These are phyloP conservation scores for Artemia franciscana DNA, from an alignment of 1,140 invertebrate genomes.

Conservation along the genomic window DNA sequence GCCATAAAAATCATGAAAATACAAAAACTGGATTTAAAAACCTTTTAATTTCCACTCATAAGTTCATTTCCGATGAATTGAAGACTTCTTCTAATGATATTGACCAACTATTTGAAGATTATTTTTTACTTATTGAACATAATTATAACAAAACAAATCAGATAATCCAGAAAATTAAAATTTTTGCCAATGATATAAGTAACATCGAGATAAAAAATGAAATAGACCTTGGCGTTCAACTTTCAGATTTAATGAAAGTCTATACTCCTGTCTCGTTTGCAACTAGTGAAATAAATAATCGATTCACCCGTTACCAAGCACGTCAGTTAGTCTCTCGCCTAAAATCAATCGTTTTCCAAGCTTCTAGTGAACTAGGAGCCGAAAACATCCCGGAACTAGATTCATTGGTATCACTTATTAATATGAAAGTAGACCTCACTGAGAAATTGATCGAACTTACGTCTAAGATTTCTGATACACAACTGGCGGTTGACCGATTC, in stretches of 20 bases:
- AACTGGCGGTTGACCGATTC: background rate
- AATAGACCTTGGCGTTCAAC: background rate
- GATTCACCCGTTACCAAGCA: background rate
- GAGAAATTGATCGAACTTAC: background rate
- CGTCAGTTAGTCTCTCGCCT: background rate
- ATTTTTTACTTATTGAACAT: no score
- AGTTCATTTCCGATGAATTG: no score
- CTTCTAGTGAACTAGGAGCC: background rate
- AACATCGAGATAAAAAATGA: background rate
- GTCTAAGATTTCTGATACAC: background rate
- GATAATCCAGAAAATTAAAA: background rate
- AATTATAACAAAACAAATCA: no score
- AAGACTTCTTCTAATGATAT: no score
- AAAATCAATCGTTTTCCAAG: background rate
- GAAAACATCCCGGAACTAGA: background rate
- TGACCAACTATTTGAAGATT: no score
- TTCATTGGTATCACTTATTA: background rate
- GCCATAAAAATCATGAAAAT: no score
- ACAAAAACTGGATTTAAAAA: no score
- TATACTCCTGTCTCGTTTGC: background rate
- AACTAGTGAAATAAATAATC: background rate
- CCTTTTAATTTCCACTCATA: no score
- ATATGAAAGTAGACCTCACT: background rate
- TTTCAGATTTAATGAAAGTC: background rate
- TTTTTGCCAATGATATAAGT: background rate